These are phyloP conservation scores for Hydroisotoma schaefferi DNA, from an alignment of 2,888 invertebrate genomes.

Conservation along the genomic window DNA sequence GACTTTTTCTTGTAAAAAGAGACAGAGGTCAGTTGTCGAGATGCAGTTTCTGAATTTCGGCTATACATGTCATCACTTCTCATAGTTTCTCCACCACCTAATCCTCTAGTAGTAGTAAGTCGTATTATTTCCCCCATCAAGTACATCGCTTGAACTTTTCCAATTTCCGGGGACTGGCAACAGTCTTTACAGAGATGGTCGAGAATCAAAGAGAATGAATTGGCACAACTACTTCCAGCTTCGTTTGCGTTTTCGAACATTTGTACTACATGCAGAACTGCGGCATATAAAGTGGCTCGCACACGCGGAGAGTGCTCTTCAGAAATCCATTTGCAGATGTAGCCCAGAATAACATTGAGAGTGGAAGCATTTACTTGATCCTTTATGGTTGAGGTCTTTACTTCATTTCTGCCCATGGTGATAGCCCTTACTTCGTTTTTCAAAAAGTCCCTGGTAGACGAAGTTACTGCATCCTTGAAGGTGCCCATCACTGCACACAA, in stretches of 20 bases:
- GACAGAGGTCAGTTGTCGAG: no score
- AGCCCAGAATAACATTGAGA: conserved; percentile 38
- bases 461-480: conserved; percentile 22
- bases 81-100: conserved; percentile 23
- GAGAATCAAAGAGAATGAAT: conserved; percentile 37
- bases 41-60: no score
- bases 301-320: conserved; percentile 51
- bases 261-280: conserved; percentile 74
- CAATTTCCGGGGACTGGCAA: conserved; percentile 36
- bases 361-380: conserved; percentile 26
- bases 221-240: conserved; percentile 17
- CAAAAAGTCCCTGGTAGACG: no score
- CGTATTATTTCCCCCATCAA: conserved; percentile 46
- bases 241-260: conserved; percentile 53
- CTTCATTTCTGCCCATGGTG: no score
- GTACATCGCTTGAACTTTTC: conserved; percentile 44
- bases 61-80: neutral
- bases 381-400: no score
- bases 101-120: conserved; percentile 31
- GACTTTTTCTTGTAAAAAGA: no score
- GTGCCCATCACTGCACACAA: conserved; percentile 36
- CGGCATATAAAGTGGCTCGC: conserved; percentile 79
- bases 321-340: conserved; percentile 39
- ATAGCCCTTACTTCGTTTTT: neutral
- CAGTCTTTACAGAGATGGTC: conserved; percentile 40